Evolutionary conservation across 23 tunicate species (phyloP), one percentile per base, ranked within the genome.

Genomic region (Clavelina lepadiformis): DNA sequence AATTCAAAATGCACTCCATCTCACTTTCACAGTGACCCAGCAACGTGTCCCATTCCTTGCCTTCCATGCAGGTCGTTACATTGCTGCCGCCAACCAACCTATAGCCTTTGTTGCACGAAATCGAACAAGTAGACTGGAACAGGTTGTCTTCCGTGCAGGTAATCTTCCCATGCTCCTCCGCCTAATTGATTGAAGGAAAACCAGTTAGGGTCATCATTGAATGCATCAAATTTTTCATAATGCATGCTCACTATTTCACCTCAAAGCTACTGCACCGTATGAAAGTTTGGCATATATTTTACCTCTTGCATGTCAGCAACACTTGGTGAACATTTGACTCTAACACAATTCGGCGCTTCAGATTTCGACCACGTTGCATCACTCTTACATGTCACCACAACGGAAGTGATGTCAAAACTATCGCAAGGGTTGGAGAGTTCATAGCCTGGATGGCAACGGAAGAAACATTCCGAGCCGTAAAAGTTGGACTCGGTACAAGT

Each of bases 101-200:
- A 61, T 58, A 86, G 23, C 95, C 95, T 31, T 70, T 58, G 62
- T 78, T 71, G 67, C 95, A 86, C 29, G 72, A 31, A 11, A 78
- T 20, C 6, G 57, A 1, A 56, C 95, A 86, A n/a, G 26, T 28
- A 7, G 95, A 86, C 46, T 69, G 76, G 46, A 38, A 86, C 3
- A 51, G 7, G 0, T 81, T 41, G 13, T 74, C 86, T 28, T 79
- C 53, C 0, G 81, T 65, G 66, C 95, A 86, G 19, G 62, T 37
- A 29, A 79, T 51, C 15, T 26, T 21, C 18, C 86, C 95, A 37
- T 86, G 94, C 27, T 65, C 19, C 31, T 58, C 65, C n/a, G 8
- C 35, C 65, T 58, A 28, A 11, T n/a, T n/a, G n/a, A n/a, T n/a
- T n/a, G n/a, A n/a, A n/a, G n/a, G n/a, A n/a, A n/a, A n/a, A n/a